Conservation (phyloP, 2,113 vertebrate species). For the Eulemur macaco region DNA sequence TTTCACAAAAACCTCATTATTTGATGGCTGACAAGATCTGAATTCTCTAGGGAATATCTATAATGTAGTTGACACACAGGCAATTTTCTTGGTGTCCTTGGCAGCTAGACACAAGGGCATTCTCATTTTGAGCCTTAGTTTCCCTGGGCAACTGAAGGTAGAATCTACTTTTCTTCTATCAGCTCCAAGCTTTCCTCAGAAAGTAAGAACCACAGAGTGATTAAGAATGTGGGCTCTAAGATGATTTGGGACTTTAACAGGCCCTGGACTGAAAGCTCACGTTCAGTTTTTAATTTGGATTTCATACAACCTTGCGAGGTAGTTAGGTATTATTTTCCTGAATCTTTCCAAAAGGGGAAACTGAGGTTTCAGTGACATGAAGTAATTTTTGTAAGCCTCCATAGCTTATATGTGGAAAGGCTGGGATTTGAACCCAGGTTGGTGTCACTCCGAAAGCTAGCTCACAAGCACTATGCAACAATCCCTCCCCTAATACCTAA, state of each 20-base stretch:
- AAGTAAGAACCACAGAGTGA: not conserved
- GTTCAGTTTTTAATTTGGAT: slow-evolving; percentile 7
- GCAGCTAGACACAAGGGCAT: not conserved
- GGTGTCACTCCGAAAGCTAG: not conserved
- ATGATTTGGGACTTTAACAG: not conserved
- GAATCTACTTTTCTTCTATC: not conserved
- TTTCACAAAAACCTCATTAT: not conserved
- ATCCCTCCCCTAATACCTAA: not conserved
- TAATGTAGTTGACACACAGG: not conserved
- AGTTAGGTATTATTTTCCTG: not conserved
- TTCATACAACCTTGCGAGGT: not conserved
- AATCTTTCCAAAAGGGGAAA: not conserved
- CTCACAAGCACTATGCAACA: accelerated
- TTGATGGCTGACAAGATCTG: not conserved
- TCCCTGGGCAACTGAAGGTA: not conserved
- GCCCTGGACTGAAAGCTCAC: not conserved
- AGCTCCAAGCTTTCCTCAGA: not conserved
- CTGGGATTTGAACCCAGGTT: not conserved
- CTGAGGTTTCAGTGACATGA: not conserved
- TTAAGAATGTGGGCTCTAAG: not conserved
- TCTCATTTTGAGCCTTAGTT: not conserved
- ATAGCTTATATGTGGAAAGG: not conserved
- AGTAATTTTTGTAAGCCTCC: not conserved
- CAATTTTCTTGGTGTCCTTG: not conserved
- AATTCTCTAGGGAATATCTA: not conserved